Evolutionary conservation across 1,140 invertebrate genomes (phyloP).

Genomic region (Panagrolaimus sp.): DNA sequence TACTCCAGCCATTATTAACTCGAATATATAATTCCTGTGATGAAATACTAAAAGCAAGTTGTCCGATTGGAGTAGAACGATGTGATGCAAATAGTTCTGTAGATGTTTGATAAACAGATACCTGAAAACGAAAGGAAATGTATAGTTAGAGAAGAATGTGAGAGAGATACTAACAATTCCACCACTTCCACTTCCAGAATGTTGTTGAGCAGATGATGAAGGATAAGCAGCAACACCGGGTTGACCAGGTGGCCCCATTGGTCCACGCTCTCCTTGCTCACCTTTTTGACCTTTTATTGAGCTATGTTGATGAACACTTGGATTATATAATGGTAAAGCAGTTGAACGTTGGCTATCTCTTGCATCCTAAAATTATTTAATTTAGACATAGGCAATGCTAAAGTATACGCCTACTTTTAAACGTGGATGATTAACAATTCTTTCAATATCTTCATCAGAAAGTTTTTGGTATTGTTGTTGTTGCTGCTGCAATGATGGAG

Average conservation of each 20-base stretch:
- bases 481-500: background rate
- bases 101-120: conserved; percentile 37
- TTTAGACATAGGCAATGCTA: no score
- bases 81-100: conserved; percentile 39
- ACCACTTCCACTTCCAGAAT: background rate
- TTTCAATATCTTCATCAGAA: conserved; percentile 38
- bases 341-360: conserved; percentile 9
- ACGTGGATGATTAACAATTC: conserved; percentile 33
- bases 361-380: conserved; percentile 8
- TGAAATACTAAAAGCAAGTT: conserved; percentile 41
- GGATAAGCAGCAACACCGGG: background rate
- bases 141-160: background rate
- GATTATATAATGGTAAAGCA: conserved; percentile 24
- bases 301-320: conserved; percentile 19
- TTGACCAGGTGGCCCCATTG: conserved; percentile 18
- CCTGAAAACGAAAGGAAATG: background rate
- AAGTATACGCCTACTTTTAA: conserved; percentile 23
- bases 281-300: conserved; percentile 36
- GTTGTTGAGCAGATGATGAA: no score
- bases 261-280: conserved; percentile 25
- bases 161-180: conserved; percentile 4
- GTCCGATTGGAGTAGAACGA: conserved; percentile 23
- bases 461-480: conserved; percentile 10
- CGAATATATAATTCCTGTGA: conserved; percentile 44
- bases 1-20: conserved; percentile 42